phyloP scores from a whole-genome alignment of 1,140 invertebrate species.

The Polyergus mexicanus region DNA sequence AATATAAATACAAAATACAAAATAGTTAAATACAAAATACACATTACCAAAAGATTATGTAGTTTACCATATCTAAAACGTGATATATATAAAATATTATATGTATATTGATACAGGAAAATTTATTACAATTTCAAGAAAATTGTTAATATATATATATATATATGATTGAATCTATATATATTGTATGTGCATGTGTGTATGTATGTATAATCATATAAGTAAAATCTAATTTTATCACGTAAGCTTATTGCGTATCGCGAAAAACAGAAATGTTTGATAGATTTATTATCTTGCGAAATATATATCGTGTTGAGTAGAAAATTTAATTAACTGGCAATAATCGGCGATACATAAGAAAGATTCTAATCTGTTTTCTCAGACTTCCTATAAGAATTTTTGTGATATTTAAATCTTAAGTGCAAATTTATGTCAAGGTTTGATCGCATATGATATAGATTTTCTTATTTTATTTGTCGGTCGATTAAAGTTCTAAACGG shows the following conservation, averaged over 20 bases:
- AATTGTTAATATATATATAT: neutral
- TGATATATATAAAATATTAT: too few relatives aligned
- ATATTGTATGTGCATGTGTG: too few relatives aligned
- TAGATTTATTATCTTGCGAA: constrained; percentile 9
- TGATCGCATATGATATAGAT: neutral
- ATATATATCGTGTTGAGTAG: neutral
- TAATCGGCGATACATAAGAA: neutral
- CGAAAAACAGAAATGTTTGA: neutral
- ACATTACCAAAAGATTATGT: neutral
- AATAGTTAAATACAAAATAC: constrained; percentile 1
- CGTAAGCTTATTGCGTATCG: neutral
- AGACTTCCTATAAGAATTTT: neutral
- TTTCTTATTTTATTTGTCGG: neutral
- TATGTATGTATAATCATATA: neutral
- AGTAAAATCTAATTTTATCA: neutral
- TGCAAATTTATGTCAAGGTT: constrained; percentile 35
- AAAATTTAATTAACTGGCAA: constrained; percentile 16
- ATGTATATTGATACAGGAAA: neutral
- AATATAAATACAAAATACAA: constrained; percentile 2
- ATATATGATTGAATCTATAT: too few relatives aligned
- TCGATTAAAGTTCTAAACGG: neutral
- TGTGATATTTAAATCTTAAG: neutral
- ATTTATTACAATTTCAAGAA: neutral
- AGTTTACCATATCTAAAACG: neutral
- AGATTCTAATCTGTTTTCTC: neutral